Percentiles rank a stretch among this genome's conserved stretches.
phyloP scores from a whole-genome alignment of 2,888 invertebrate species.

The Cerastoderma edule region DNA sequence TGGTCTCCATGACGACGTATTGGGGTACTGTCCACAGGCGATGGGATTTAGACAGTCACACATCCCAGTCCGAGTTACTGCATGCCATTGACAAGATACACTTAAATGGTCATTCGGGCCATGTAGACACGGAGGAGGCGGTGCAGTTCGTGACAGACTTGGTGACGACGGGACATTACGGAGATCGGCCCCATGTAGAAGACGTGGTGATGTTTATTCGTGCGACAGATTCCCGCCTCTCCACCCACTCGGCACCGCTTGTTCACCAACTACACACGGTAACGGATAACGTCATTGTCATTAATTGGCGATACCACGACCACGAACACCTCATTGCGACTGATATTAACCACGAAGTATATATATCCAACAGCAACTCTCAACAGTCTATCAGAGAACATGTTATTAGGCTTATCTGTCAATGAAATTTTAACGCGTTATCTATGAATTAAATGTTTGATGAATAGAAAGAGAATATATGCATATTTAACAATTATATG shows the following conservation, averaged over 20 bases:
- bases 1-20: constrained; percentile 28
- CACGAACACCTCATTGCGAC: background rate
- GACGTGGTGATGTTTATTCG: constrained; percentile 37
- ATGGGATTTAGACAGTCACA: constrained; percentile 26
- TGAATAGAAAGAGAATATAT: too few relatives aligned
- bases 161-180: constrained; percentile 1
- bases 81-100: constrained; percentile 7
- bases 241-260: background rate
- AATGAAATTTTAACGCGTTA: constrained; percentile 3
- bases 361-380: background rate
- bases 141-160: constrained; percentile 17
- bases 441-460: too few relatives aligned
- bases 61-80: constrained; percentile 11
- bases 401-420: constrained; percentile 8
- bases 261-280: background rate
- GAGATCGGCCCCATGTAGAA: constrained; percentile 28
- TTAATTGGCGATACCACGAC: background rate
- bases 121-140: constrained; percentile 10
- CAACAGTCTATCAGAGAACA: background rate
- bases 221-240: background rate
- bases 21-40: background rate
- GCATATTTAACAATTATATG: too few relatives aligned
- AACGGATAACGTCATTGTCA: constrained; percentile 15
- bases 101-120: background rate
- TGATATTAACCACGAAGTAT: background rate